phyloP scores from a whole-genome alignment of 2,113 vertebrate genomes.

The Fulmarus glacialis region DNA sequence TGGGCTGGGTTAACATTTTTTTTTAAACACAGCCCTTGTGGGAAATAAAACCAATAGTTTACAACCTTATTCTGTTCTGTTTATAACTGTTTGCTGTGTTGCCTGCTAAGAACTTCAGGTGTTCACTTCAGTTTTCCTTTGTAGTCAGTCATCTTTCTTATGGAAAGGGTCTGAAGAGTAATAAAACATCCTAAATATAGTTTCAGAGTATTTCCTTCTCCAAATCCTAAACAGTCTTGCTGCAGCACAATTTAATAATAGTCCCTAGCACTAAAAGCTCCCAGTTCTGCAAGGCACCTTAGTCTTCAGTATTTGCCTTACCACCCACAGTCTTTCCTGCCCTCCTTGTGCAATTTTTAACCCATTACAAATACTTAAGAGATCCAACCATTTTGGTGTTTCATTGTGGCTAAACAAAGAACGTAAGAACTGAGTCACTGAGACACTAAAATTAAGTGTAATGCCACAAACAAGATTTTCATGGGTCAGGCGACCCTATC shows the following conservation, averaged over 20 bases:
- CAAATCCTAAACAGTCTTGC: neutral
- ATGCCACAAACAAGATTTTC: neutral
- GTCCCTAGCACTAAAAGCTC: neutral
- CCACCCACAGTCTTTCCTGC: neutral
- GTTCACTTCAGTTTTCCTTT: neutral
- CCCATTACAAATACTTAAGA: neutral
- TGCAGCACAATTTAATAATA: neutral
- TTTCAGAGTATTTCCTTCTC: neutral
- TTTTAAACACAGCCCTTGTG: neutral
- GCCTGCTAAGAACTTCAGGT: neutral
- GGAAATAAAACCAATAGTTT: neutral
- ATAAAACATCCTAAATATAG: neutral
- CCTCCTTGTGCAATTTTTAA: neutral
- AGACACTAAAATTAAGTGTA: neutral
- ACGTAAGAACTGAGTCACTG: neutral
- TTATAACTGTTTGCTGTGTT: neutral
- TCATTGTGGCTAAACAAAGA: neutral
- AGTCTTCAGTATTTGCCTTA: neutral
- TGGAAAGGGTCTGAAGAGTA: neutral
- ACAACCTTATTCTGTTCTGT: neutral
- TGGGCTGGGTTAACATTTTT: neutral
- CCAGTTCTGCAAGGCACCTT: neutral
- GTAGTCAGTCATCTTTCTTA: neutral
- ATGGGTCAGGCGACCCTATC: neutral
- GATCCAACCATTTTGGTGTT: neutral